Percentiles rank a stretch among this genome's conserved stretches.
Conservation (phyloP, 2,113 vertebrate species). For the Cyanoramphus novaezelandiae region DNA sequence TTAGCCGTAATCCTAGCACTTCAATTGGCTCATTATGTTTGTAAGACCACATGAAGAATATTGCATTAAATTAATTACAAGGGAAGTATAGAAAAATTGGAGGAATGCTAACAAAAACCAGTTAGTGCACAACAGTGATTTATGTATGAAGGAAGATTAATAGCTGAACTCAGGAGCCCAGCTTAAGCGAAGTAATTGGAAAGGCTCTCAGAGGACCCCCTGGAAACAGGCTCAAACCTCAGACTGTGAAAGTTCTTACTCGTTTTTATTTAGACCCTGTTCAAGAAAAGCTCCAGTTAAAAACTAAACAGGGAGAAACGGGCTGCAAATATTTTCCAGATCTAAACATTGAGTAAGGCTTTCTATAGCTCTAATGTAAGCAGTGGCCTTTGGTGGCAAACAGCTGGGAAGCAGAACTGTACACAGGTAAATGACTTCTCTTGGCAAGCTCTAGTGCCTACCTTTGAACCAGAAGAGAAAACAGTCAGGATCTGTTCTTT, state of each 20-base stretch:
- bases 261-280: slow-evolving; percentile 20
- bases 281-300: slow-evolving; percentile 14
- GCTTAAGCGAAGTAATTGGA: slow-evolving; percentile 35
- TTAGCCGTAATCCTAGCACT: neutral
- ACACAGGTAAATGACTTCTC: neutral
- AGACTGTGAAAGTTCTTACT: neutral
- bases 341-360: neutral
- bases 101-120: neutral
- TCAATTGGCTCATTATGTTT: neutral
- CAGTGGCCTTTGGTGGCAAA: neutral
- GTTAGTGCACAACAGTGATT: neutral
- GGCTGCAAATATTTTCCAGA: slow-evolving; percentile 9
- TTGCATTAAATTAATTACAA: neutral
- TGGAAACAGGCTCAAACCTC: neutral
- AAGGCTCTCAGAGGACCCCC: neutral
- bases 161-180: neutral
- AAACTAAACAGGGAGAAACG: neutral
- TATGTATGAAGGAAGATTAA: slow-evolving; percentile 32
- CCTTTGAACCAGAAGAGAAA: neutral
- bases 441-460: neutral
- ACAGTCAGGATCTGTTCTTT: neutral
- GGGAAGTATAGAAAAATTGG: neutral
- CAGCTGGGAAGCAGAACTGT: neutral
- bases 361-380: neutral
- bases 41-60: neutral